phyloP scores from a whole-genome alignment of 2,113 vertebrate genomes.

The Anarhynchus alexandrinus region DNA sequence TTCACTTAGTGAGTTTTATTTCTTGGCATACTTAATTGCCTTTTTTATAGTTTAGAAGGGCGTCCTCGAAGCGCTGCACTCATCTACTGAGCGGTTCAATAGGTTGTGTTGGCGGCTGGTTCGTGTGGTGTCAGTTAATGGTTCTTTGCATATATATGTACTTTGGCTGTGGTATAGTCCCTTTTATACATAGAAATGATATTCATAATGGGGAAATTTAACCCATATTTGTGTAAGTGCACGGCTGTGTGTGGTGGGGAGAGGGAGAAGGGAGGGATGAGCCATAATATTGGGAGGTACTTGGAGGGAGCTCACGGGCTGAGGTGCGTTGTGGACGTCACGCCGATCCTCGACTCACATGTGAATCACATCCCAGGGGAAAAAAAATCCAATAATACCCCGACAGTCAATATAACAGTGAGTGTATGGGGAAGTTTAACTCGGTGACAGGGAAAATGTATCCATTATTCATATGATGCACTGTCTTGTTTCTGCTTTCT shows the following conservation, averaged over 20 bases:
- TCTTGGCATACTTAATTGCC: background rate
- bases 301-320: background rate
- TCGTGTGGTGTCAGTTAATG: background rate
- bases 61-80: background rate
- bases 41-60: background rate
- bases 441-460: background rate
- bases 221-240: accelerated
- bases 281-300: accelerated
- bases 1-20: background rate
- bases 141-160: accelerated
- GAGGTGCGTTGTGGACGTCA: accelerated
- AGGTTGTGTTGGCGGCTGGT: background rate
- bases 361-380: background rate
- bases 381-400: accelerated
- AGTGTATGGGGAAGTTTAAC: background rate
- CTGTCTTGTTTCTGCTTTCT: background rate
- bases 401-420: accelerated
- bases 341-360: background rate
- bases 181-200: accelerated
- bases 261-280: background rate
- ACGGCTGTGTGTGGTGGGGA: background rate
- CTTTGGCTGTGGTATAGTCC: background rate
- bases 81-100: background rate
- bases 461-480: background rate
- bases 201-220: accelerated